These are phyloP conservation scores for Cerceris ruficornis DNA, from an alignment of 2,888 invertebrate genomes.

Conservation along the genomic window DNA sequence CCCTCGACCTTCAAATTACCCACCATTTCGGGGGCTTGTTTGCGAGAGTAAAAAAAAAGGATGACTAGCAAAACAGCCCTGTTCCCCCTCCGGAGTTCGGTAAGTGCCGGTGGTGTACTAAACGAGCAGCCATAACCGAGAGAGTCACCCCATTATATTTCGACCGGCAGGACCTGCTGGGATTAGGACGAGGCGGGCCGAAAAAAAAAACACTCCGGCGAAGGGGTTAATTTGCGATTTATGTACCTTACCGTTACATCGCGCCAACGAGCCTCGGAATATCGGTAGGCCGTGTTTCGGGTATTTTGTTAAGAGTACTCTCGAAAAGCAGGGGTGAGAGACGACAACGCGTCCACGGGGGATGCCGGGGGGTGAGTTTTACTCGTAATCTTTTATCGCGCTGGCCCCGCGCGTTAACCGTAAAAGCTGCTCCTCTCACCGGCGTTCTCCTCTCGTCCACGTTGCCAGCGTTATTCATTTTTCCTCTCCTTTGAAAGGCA, in stretches of 20 bases:
- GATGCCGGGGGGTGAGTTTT: constrained; percentile 8
- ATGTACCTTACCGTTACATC: background rate
- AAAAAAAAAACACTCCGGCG: constrained; percentile 29
- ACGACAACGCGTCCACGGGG: background rate
- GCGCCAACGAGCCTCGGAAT: background rate
- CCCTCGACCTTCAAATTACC: constrained; percentile 54
- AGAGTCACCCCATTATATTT: constrained; percentile 44
- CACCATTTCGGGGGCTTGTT: constrained; percentile 45
- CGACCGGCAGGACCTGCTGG: constrained; percentile 33
- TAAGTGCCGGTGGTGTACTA: constrained; percentile 47
- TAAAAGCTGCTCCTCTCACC: constrained; percentile 25
- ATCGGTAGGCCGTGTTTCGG: background rate
- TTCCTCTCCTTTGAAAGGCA: constrained; percentile 8
- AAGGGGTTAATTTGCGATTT: constrained; percentile 54
- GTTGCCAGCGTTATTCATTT: constrained; percentile 35
- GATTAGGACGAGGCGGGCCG: constrained; percentile 2
- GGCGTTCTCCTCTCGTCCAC: constrained; percentile 13
- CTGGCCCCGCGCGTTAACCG: constrained; percentile 23
- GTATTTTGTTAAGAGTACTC: constrained; percentile 18
- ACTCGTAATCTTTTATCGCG: constrained; percentile 41
- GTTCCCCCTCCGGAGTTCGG: constrained; percentile 38
- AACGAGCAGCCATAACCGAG: constrained; percentile 51
- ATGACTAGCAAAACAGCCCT: constrained; percentile 56
- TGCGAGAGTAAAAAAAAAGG: constrained; percentile 44
- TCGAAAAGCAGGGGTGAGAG: background rate